Evolutionary conservation across 2,888 invertebrate species (phyloP), one percentile per base, ranked within the genome.

Genomic region (Ethmia dodecea): DNA sequence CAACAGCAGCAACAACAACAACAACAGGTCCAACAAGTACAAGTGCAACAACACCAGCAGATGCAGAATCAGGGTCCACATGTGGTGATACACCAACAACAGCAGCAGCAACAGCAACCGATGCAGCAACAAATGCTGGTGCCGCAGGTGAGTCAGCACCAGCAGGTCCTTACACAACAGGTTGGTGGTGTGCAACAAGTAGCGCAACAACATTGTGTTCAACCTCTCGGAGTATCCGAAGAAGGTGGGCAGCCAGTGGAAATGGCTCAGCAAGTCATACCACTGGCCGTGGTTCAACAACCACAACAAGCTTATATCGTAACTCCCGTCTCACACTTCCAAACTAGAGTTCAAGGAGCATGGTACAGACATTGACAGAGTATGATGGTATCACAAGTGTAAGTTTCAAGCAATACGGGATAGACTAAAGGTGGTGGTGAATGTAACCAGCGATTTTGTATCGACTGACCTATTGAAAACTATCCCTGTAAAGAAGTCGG

Each of bases 251-350:
- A 90, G 58, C 88, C 78, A 2, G 86, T 89, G 33, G 89, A 90
- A 49, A 89, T 90, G 72, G 84, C 88, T 6, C 90, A 90, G 49
- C 90, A 90, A 62, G 89, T 90, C 4, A 90, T 90, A 43, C 90
- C 90, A 0, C 59, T 90, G 18, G 89, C 90, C 6, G 89, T 90
- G 14, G 89, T 90, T 1, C 89, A 87, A 42, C 89, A 90, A 46
- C 89, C 89, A 29, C 90, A 90, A 55, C 89, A 89, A 50, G 88
- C 90, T 0, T 91, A 90, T 62, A 83, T 90, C 40, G 90, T 91
- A 5, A 90, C 90, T 1, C 90, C 90, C 1, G 90, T 91, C 15
- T 89, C 90, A 13, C 90, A 90, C 70, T 81, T 91, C 67, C 87
- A 90, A 49, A 89, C 89, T 36, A 86, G 89, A 38, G 89, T 89